phyloP scores from a whole-genome alignment of 2,888 invertebrate species.

The Pomacea canaliculata region DNA sequence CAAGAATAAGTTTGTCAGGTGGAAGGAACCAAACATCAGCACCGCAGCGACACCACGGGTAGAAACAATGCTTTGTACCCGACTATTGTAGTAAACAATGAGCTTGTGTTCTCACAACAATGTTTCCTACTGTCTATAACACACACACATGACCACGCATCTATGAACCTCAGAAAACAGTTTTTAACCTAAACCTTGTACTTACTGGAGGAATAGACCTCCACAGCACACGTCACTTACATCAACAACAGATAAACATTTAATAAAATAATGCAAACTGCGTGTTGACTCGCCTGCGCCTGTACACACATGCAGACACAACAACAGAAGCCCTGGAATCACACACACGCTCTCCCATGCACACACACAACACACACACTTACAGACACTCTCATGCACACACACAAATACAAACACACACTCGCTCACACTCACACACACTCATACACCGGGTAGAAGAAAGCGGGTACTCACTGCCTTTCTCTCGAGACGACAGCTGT shows the following conservation, averaged over 20 bases:
- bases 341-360: neutral
- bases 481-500: constrained; percentile 47
- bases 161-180: neutral
- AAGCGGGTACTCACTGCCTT: constrained; percentile 14
- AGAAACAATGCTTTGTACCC: too few species aligned
- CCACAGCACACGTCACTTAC: too few species aligned
- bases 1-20: too few species aligned
- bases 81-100: too few species aligned
- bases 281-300: neutral
- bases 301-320: neutral
- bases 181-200: too few species aligned
- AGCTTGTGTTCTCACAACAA: too few species aligned
- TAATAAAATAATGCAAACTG: too few species aligned
- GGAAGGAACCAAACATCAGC: too few species aligned
- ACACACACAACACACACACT: neutral
- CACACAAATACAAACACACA: neutral
- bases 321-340: neutral
- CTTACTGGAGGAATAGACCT: too few species aligned
- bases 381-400: too few species aligned
- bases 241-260: too few species aligned
- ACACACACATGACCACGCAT: constrained; percentile 3
- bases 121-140: neutral
- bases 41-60: too few species aligned
- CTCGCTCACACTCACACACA: neutral
- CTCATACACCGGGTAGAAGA: neutral